A percentile compares a stretch with the other conserved stretches of the same genome.
These are phyloP conservation scores for Numenius phaeopus DNA, from an alignment of 2,797 vertebrate species.

Conservation along the genomic window DNA sequence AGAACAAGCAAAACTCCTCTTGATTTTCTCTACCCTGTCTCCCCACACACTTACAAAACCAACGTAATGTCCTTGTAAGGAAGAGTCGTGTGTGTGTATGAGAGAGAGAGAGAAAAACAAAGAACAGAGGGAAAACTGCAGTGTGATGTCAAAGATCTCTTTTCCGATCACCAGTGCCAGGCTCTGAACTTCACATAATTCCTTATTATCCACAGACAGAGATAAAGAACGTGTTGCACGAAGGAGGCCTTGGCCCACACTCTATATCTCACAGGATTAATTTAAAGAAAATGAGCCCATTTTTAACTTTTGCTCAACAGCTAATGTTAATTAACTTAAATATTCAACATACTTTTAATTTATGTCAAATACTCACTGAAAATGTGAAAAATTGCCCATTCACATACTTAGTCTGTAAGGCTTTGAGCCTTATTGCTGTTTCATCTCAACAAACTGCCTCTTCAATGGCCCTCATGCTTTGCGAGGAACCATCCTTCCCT, in stretches of 20 bases:
- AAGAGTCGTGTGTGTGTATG: background rate
- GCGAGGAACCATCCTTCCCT: background rate
- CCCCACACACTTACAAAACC: background rate
- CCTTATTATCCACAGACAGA: background rate
- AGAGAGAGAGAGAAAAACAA: background rate
- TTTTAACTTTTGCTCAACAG: background rate
- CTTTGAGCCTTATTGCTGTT: background rate
- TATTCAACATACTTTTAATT: background rate
- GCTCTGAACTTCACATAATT: constrained; percentile 20
- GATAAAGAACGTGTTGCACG: background rate
- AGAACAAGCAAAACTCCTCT: background rate
- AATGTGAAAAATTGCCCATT: background rate
- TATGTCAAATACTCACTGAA: background rate
- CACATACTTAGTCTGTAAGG: background rate
- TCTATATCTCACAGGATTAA: background rate
- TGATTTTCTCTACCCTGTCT: background rate
- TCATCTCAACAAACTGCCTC: background rate
- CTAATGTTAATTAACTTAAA: background rate
- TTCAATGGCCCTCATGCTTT: background rate
- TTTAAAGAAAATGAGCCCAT: background rate
- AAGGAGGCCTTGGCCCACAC: background rate
- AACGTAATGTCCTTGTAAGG: background rate
- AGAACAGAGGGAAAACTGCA: constrained; percentile 27
- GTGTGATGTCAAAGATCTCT: background rate
- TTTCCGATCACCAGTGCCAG: background rate